Base-by-base conservation (phyloP, 2,797 vertebrate species). In the Amphiprion clarkii region DNA sequence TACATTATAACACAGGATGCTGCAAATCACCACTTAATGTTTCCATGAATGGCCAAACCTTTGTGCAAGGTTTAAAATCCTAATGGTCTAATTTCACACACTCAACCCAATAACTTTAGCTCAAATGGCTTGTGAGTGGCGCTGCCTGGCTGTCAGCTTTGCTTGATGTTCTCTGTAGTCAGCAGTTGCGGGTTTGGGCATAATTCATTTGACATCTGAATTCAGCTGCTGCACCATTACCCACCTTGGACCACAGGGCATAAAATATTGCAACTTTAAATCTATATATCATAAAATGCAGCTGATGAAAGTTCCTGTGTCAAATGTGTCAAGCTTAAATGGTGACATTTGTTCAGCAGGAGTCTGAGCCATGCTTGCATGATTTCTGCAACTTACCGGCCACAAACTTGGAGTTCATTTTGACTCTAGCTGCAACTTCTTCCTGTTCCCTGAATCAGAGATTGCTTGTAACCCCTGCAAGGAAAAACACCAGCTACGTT, bases 171-270 rank as follows among this genome's bases (percentile, higher is more conserved):
- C 42, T 69, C 55, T 71, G 65, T 42, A 67, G 77, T 77, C 79
- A 81, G 77, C 83, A 73, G 40, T 81, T 46, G 44, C 67, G 68
- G 53, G n/a, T 63, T 74, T 49, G 70, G 51, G 56, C 29, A 46
- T 83, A 71, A 76, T 56, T 81, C 25, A 78, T 61, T 12, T 71
- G 68, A 55, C 63, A 62, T 71, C 71, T 78, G 53, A 74, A 74
- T 63, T 74, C 71, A 83, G 70, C 44, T 61, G 40, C 48, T 13
- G 58, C 66, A 56, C 68, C 64, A 56, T 61, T 52, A 61, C 33
- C 71, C 62, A 21, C 40, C 1, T 14, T n/a, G 54, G 27, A 73
- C 72, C 62, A 58, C 42, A 56, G n/a, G 25, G 11, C 27, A 56
- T 70, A 19, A 77, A 75, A 65, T 71, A 78, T 42, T 36, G 57